Conservation (phyloP, 2,888 invertebrate species). For the Caenorhabditis japonica region DNA sequence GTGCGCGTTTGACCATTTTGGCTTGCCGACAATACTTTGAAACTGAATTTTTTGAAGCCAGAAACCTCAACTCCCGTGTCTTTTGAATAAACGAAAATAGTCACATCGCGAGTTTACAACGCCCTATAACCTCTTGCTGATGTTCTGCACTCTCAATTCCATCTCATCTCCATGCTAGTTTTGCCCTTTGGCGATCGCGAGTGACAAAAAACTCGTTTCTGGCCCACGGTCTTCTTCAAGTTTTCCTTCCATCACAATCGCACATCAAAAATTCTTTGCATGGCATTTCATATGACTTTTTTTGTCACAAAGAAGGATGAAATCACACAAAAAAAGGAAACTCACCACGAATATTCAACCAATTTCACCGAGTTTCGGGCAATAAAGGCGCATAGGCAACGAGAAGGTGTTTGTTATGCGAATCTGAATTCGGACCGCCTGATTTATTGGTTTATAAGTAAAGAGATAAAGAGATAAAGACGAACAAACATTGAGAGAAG, state of each 20-base stretch:
- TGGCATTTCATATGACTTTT: conserved; percentile 19
- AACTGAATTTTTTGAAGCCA: too few relatives aligned
- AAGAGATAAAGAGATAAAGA: background rate
- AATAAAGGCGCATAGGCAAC: conserved; percentile 47
- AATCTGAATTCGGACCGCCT: conserved; percentile 28
- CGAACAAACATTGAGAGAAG: background rate
- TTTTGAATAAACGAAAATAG: too few relatives aligned
- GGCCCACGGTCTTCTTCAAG: background rate
- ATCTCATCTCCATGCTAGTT: background rate
- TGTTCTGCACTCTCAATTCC: conserved; percentile 29
- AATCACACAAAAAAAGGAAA: background rate
- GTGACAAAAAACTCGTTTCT: conserved; percentile 37
- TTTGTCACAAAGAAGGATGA: background rate
- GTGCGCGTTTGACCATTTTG: too few relatives aligned
- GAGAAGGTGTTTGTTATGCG: conserved; percentile 22
- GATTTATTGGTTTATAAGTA: conserved; percentile 27
- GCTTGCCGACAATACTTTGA: too few relatives aligned
- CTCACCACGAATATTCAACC: conserved; percentile 44
- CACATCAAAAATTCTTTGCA: background rate
- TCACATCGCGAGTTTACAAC: too few relatives aligned
- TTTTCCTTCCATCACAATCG: conserved; percentile 17
- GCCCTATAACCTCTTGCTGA: conserved; percentile 12
- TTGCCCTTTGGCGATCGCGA: conserved; percentile 29
- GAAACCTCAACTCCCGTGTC: too few relatives aligned
- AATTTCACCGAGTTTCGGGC: conserved; percentile 50